Conservation (phyloP, 1,140 invertebrate genomes). For the Brachionus calyciflorus region DNA sequence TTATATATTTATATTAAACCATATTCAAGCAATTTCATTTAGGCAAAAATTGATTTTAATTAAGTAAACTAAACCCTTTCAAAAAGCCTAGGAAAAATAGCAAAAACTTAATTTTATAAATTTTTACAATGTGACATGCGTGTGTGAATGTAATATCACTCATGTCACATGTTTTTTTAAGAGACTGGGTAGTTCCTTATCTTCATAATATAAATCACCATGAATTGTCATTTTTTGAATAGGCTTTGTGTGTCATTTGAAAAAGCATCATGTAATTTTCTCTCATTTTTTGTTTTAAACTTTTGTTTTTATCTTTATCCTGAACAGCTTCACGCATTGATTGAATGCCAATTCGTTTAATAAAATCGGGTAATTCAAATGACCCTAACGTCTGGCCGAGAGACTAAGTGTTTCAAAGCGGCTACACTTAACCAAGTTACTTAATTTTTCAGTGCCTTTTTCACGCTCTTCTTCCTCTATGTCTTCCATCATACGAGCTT, state of each 20-base stretch:
- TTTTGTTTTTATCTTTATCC: conserved; percentile 88
- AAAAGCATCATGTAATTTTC: conserved; percentile 99
- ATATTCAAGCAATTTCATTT: too few relatives aligned
- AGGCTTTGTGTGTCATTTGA: conserved; percentile 98
- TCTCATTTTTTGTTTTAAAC: conserved; percentile 95
- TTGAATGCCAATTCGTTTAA: conserved; percentile 97
- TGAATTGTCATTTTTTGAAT: conserved; percentile 98
- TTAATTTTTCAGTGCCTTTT: conserved; percentile 3
- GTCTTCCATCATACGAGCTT: conserved; percentile 39
- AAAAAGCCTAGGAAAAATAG: too few relatives aligned
- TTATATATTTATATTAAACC: too few relatives aligned
- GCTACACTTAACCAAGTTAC: conserved; percentile 87
- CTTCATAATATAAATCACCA: conserved; percentile 98
- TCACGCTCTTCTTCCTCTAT: conserved; percentile 39
- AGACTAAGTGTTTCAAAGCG: conserved; percentile 82
- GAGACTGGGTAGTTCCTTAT: too few relatives aligned
- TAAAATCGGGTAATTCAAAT: conserved; percentile 96
- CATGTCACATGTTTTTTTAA: too few relatives aligned
- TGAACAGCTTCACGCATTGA: conserved; percentile 98
- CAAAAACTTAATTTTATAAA: too few relatives aligned
- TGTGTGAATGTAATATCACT: too few relatives aligned
- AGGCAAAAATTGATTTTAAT: too few relatives aligned
- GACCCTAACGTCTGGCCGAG: conserved; percentile 95
- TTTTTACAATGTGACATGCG: too few relatives aligned
- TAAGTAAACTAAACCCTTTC: too few relatives aligned